Evolutionary conservation across 1,140 invertebrate species (phyloP).

Genomic region (Leucophenga varia): DNA sequence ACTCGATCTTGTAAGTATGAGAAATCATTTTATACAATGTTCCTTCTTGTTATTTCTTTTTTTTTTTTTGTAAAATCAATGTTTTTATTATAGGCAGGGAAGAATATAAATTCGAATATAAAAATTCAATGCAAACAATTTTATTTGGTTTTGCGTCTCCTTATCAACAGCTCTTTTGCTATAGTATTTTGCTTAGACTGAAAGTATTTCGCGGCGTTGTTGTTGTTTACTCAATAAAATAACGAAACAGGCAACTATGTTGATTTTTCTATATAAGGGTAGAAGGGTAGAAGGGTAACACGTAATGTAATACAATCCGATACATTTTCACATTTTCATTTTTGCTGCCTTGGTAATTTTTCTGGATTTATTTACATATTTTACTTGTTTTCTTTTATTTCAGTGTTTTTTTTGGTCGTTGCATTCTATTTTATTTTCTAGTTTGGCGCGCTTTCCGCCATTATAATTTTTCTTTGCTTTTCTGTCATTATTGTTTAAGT

Average conservation of each 20-base stretch:
- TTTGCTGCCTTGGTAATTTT: no score
- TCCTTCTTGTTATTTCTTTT: constrained; percentile 8
- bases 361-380: no score
- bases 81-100: no score
- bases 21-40: background rate
- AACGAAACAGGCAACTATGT: constrained; percentile 36
- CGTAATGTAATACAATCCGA: background rate
- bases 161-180: constrained; percentile 39
- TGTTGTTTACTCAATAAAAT: constrained; percentile 53
- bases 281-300: no score
- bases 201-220: constrained; percentile 42
- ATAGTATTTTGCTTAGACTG: constrained; percentile 4
- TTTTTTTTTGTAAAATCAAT: constrained; percentile 45
- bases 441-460: no score
- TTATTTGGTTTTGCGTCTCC: constrained; percentile 27
- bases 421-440: constrained; percentile 9
- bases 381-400: no score
- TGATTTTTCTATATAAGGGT: no score
- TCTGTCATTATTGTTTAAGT: background rate
- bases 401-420: constrained; percentile 1
- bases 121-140: constrained; percentile 14
- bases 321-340: no score
- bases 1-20: constrained; percentile 72
- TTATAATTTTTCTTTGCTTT: background rate
- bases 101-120: no score